These are phyloP conservation scores for Asteroscopus sphinx DNA, from an alignment of 2,888 invertebrate genomes.

Conservation along the genomic window DNA sequence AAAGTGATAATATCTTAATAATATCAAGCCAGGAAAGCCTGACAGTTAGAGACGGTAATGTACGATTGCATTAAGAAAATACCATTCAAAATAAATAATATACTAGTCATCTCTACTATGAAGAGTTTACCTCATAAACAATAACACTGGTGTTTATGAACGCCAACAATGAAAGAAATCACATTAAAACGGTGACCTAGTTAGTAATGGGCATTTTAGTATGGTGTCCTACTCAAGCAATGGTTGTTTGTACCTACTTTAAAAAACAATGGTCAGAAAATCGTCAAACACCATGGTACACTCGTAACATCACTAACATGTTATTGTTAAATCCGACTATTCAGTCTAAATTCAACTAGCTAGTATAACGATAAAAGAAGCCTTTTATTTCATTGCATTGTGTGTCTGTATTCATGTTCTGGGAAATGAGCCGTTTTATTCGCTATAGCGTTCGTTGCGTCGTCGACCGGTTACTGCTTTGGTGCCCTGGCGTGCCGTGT, in stretches of 20 bases:
- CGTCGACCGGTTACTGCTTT: conserved; percentile 59
- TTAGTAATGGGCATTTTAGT: conserved; percentile 27
- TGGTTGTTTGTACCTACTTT: conserved; percentile 23
- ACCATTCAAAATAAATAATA: no score
- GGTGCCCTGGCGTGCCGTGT: conserved; percentile 67
- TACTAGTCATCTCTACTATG: no score
- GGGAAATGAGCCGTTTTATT: conserved; percentile 56
- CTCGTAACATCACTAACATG: conserved; percentile 11
- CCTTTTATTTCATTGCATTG: conserved; percentile 38
- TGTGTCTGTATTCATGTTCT: conserved; percentile 42
- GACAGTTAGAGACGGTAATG: no score
- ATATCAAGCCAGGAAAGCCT: no score
- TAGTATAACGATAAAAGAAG: conserved; percentile 23
- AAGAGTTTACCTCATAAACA: no score
- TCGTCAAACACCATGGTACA: no score
- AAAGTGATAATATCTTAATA: no score
- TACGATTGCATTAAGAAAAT: no score
- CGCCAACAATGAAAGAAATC: conserved; percentile 19
- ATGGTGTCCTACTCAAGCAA: no score
- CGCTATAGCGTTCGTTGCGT: conserved; percentile 39
- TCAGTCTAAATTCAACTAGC: conserved; percentile 12
- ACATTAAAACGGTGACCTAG: conserved; percentile 48
- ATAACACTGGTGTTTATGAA: no score
- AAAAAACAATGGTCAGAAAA: conserved; percentile 20
- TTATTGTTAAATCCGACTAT: conserved; percentile 3